phyloP scores from a whole-genome alignment of 2,888 invertebrate species.

The Scrobipalpa costella region DNA sequence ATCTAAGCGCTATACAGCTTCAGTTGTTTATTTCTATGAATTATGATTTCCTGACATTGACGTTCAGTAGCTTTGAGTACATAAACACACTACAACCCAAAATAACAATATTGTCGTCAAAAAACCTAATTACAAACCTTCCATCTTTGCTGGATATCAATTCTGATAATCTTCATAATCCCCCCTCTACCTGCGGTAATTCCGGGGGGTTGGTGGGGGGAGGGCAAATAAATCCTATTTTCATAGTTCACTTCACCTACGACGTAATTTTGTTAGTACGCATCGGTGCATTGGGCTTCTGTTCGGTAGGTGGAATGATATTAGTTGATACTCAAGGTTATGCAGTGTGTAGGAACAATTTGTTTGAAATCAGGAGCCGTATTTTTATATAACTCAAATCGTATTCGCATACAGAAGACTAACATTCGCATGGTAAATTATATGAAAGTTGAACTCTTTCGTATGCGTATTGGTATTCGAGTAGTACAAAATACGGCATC shows the following conservation, averaged over 20 bases:
- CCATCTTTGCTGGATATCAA: slow-evolving; percentile 56
- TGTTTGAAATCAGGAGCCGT: too few relatives aligned
- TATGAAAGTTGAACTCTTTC: too few relatives aligned
- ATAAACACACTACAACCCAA: slow-evolving; percentile 5
- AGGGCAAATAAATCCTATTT: slow-evolving; percentile 77
- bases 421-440: too few relatives aligned
- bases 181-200: slow-evolving; percentile 58
- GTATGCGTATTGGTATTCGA: too few relatives aligned
- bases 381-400: too few relatives aligned
- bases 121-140: slow-evolving; percentile 37
- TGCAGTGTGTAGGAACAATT: too few relatives aligned
- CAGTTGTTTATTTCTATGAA: not conserved
- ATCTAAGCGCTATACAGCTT: too few relatives aligned
- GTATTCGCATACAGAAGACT: too few relatives aligned
- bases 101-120: slow-evolving; percentile 28
- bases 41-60: not conserved
- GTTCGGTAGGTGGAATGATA: slow-evolving; percentile 43
- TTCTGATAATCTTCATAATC: slow-evolving; percentile 73
- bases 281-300: slow-evolving; percentile 73
- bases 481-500: too few relatives aligned
- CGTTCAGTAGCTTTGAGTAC: not conserved
- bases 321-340: slow-evolving; percentile 54
- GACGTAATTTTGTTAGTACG: slow-evolving; percentile 75
- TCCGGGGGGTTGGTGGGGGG: slow-evolving; percentile 36
- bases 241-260: slow-evolving; percentile 79